These are phyloP conservation scores for Euglossa dilemma DNA, from an alignment of 1,140 invertebrate genomes.

Conservation along the genomic window DNA sequence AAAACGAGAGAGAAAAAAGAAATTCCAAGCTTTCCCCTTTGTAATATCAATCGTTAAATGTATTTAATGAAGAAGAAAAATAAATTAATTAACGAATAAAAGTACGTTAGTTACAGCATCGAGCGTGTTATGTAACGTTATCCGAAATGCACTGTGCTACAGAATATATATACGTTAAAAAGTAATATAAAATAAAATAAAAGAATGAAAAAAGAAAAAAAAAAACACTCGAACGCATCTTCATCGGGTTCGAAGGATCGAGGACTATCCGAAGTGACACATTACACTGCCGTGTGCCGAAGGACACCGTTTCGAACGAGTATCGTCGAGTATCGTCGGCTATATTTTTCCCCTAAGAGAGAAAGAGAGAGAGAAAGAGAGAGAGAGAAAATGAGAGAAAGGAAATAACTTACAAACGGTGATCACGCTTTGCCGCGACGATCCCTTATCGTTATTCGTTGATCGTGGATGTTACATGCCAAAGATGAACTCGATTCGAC, in stretches of 20 bases:
- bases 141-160: slow-evolving; percentile 57
- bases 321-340: slow-evolving; percentile 35
- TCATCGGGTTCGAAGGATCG: slow-evolving; percentile 63
- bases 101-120: background rate
- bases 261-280: slow-evolving; percentile 34
- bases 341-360: background rate
- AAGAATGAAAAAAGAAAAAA: background rate
- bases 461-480: slow-evolving; percentile 13
- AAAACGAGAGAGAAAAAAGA: background rate
- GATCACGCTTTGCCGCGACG: background rate
- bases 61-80: slow-evolving; percentile 10
- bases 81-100: background rate
- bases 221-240: slow-evolving; percentile 12
- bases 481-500: slow-evolving; percentile 14
- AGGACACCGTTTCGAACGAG: slow-evolving; percentile 59
- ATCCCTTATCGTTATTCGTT: slow-evolving; percentile 2
- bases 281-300: slow-evolving; percentile 68
- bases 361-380: background rate
- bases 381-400: too few relatives aligned
- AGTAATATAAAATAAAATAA: slow-evolving; percentile 46
- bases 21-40: slow-evolving; percentile 44
- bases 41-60: slow-evolving; percentile 39
- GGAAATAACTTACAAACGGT: background rate
- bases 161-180: slow-evolving; percentile 19
- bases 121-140: background rate